These are phyloP conservation scores for Anguilla megastoma DNA, from an alignment of 2,797 vertebrate genomes.

Conservation along the genomic window DNA sequence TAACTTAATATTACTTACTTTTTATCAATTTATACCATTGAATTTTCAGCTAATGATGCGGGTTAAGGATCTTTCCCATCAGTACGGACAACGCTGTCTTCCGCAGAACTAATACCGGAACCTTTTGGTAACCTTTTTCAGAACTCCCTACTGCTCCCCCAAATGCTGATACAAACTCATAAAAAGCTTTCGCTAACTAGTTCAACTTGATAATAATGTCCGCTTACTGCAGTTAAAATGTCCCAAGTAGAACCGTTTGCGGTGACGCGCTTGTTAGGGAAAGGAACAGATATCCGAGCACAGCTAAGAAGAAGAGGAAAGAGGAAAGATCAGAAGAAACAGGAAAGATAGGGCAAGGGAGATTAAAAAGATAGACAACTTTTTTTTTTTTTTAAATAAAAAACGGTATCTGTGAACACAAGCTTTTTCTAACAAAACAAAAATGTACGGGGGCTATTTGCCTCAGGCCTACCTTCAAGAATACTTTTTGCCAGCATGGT, in stretches of 20 bases:
- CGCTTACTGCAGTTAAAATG: slow-evolving; percentile 62
- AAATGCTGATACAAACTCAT: neutral
- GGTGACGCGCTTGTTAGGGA: slow-evolving; percentile 59
- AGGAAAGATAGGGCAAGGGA: slow-evolving; percentile 49
- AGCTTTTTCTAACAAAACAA: neutral
- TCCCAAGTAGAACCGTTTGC: slow-evolving; percentile 67
- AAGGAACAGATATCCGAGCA: slow-evolving; percentile 72
- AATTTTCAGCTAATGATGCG: neutral
- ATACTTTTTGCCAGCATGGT: slow-evolving; percentile 97
- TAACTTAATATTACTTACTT: neutral
- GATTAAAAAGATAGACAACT: slow-evolving; percentile 39
- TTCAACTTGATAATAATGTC: slow-evolving; percentile 12
- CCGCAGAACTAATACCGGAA: neutral
- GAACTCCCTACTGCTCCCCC: neutral
- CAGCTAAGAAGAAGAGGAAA: slow-evolving; percentile 69
- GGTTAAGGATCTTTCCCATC: neutral
- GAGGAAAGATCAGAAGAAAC: slow-evolving; percentile 60
- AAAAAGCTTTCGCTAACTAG: neutral
- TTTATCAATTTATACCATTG: neutral
- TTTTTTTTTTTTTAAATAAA: slow-evolving; percentile 19
- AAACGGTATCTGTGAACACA: neutral
- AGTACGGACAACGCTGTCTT: neutral
- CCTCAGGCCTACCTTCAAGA: slow-evolving; percentile 81
- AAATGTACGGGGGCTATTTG: neutral
- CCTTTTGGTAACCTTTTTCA: neutral